Evolutionary conservation across 92 coral and sea anemone genomes (phyloP).

Genomic region (Anthopleura xanthogrammica): DNA sequence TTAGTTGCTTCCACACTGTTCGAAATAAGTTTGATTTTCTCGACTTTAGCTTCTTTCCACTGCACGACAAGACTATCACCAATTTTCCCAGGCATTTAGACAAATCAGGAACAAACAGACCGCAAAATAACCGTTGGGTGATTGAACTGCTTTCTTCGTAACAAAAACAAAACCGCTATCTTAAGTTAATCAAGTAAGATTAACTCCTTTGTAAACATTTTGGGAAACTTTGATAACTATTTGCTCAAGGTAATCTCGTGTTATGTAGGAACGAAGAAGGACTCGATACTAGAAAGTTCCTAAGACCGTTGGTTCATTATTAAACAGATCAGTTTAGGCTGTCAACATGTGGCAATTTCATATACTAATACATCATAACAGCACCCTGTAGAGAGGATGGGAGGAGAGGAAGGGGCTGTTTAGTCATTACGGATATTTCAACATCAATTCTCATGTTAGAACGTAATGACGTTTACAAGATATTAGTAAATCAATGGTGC

Average conservation of each 20-base stretch:
- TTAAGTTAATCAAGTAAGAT: constrained; percentile 1
- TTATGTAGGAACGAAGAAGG: background rate
- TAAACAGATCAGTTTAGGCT: background rate
- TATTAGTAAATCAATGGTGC: background rate
- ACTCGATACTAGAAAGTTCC: background rate
- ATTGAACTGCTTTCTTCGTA: background rate
- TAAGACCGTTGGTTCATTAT: background rate
- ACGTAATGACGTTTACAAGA: background rate
- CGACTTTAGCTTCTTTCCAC: background rate
- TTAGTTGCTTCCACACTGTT: background rate
- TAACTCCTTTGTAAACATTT: background rate
- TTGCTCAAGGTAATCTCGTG: background rate
- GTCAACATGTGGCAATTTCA: background rate
- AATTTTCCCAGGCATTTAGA: constrained; percentile 27
- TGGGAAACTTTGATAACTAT: too few relatives aligned
- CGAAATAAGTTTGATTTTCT: constrained; percentile 7
- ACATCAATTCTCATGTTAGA: background rate
- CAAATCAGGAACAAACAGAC: background rate
- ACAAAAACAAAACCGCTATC: background rate
- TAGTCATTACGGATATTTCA: background rate
- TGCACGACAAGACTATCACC: background rate
- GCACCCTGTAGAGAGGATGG: constrained; percentile 15
- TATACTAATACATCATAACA: background rate
- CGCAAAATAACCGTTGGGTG: background rate
- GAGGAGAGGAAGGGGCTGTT: constrained; percentile 18